Conservation (phyloP, 2,113 vertebrate species). For the Calypte anna region DNA sequence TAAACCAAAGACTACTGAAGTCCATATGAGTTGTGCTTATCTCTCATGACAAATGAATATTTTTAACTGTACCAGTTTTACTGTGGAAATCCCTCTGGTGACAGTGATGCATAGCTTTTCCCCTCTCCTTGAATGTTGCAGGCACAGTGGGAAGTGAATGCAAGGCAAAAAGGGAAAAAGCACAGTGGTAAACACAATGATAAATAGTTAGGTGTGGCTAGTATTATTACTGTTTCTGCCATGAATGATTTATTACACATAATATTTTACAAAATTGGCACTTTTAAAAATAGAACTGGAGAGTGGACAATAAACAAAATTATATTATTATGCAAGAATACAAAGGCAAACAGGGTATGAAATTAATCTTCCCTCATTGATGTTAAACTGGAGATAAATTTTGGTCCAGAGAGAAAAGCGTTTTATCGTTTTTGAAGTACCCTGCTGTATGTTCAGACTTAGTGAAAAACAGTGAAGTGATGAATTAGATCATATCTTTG, state of each 20-base stretch:
- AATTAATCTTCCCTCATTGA: background rate
- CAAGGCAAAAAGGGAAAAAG: background rate
- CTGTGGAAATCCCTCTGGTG: background rate
- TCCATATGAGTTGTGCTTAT: background rate
- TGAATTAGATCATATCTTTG: background rate
- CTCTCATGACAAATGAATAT: background rate
- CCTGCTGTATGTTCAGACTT: background rate
- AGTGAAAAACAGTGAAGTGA: background rate
- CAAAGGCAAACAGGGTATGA: background rate
- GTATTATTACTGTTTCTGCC: conserved; percentile 15
- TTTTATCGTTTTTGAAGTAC: background rate
- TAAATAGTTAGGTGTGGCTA: background rate
- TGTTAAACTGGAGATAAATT: background rate
- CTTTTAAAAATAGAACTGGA: background rate
- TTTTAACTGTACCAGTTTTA: background rate
- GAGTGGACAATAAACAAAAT: background rate
- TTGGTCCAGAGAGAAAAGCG: background rate
- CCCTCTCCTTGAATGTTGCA: background rate
- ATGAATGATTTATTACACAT: background rate
- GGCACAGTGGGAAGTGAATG: background rate
- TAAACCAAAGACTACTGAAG: background rate
- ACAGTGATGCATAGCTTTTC: background rate
- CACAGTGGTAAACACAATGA: background rate
- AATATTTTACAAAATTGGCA: background rate
- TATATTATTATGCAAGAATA: background rate